Percentiles rank a stretch among this genome's conserved stretches.
Evolutionary conservation across 23 tunicate genomes (phyloP).

Genomic region (Styela clava): DNA sequence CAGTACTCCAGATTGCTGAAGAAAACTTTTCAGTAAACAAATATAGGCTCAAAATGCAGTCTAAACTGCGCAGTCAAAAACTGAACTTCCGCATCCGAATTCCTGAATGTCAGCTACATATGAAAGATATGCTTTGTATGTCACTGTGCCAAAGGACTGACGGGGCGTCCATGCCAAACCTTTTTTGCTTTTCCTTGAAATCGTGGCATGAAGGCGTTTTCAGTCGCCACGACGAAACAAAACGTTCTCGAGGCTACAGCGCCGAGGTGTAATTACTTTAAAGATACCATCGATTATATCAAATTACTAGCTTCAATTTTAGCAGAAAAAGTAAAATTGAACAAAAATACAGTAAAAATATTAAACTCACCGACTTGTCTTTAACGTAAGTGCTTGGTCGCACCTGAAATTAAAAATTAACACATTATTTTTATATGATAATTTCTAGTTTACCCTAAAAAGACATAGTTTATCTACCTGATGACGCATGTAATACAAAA

Average conservation of each 20-base stretch:
- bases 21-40: too few relatives aligned
- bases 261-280: background rate
- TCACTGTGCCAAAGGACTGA: background rate
- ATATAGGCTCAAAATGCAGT: too few relatives aligned
- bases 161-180: background rate
- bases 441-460: background rate
- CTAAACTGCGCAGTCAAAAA: too few relatives aligned
- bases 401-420: constrained; percentile 58
- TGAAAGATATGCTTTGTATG: background rate
- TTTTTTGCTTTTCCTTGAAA: background rate
- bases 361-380: constrained; percentile 74
- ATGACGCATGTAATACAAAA: too few relatives aligned
- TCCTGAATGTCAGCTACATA: background rate
- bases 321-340: background rate
- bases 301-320: background rate
- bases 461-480: background rate
- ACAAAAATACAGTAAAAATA: background rate
- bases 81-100: too few relatives aligned
- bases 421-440: background rate
- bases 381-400: constrained; percentile 69
- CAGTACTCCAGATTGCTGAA: too few relatives aligned
- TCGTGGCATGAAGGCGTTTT: background rate
- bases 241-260: background rate
- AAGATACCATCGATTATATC: background rate
- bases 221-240: background rate